Evolutionary conservation across 2,797 vertebrate genomes (phyloP), one percentile per base, ranked within the genome.

Genomic region (Artibeus lituratus): DNA sequence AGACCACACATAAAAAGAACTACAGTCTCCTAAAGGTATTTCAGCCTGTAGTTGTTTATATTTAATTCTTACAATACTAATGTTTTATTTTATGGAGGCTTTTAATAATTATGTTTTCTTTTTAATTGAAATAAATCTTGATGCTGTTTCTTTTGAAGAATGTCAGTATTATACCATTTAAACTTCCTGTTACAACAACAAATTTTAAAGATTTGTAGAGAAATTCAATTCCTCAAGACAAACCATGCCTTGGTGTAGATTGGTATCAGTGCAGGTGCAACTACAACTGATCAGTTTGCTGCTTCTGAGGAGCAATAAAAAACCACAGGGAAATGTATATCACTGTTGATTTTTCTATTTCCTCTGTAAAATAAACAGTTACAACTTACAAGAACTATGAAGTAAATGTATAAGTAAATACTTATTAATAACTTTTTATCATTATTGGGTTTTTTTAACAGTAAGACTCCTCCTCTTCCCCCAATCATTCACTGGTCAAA

Each of bases 221-320:
- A 87, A 82, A 92, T 26, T 96, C 91, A 92, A 96, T 91, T 95
- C 89, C 81, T 94, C 65, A 90, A 96, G 84, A 95, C 82, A 94
- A 95, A 92, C 91, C 16, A 24, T 88, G 82, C 84, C 69, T 67
- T 95, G 53, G 69, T 93, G 91, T 37, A 97, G 97, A 98, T 96
- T 96, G 73, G 57, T 96, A 98, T 97, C 97, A 96, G 96, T 77
- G 91, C 97, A 98, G 97, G 97, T 98, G 97, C 93, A 80, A 88
- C 93, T 93, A 88, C 87, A 94, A 84, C 95, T 77, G 72, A 94
- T 95, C 87, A 88, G 94, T 94, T 72, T 96, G 94, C 97, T 96
- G 80, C 95, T 84, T 93, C 94, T 94, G n/a, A 97, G 85, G 95
- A 93, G 93, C 95, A 90, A 35, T 90, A 78, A 97, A 87, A 98